Base-by-base conservation (phyloP, 2,888 invertebrate genomes). In the Oligia strigilis region DNA sequence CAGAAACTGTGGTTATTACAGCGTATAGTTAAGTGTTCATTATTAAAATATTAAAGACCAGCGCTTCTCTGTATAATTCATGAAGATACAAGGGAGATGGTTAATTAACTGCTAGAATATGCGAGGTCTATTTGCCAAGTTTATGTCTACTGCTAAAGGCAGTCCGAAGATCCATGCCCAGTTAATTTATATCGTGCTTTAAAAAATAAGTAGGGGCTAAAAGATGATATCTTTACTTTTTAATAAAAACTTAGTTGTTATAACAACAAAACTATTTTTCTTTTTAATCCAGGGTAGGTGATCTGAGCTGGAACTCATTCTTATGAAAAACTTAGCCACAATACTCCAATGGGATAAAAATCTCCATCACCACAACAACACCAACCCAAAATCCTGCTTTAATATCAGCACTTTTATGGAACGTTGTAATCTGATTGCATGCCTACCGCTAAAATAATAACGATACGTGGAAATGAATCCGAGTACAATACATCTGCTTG, bases 101-200 rank as follows among this genome's bases (percentile, higher is more conserved):
- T 72, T 87, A 84, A 85, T 85, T 84, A 84, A 84, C 72, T 77
- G 62, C 71, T 84, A 67, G 85, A 85, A 80, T 85, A 87, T 85
- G 85, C 85, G 74, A 66, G 60, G 69, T 84, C 74, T 81, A 76
- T 78, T 84, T 77, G 76, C 78, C 75, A 81, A 81, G 81, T 84
- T 77, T 76, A 74, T 78, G 62, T 81, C 66, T 74, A 40, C 58
- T 75, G 62, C 81, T 73, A 60, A 60, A 49, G 74, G 71, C 75
- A 65, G 66, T 40, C 69, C 49, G 40, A 70, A 43, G 43, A 36
- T 69, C 17, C 49, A 70, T 69, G 43, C 43, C 13, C 76, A 46
- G 23, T 69, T 58, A 5, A 75, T 71, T 75, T 76, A 70, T 65
- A 66, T 40, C 19, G 23, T 36, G 4, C 5, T 5, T 60, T 46